Evolutionary conservation across 1,140 invertebrate species (phyloP), one percentile per base, ranked within the genome.

Genomic region (Hestina assimilis): DNA sequence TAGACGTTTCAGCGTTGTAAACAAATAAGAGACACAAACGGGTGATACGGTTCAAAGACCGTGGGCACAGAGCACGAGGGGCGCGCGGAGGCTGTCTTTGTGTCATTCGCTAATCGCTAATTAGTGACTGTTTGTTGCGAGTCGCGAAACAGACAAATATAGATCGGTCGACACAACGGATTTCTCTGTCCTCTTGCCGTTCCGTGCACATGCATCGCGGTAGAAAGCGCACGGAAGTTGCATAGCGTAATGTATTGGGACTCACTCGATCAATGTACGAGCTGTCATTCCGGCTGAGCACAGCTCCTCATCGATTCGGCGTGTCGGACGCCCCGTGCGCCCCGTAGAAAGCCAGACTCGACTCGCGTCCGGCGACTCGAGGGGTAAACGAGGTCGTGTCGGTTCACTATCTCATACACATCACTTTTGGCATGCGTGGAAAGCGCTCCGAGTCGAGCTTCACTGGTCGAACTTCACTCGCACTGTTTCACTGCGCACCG

Each of bases 221-320:
- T 70, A 66, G 63, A 70, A 71, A 75, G 66, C 57, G 55, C 26
- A 57, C 63, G 50, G 41, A 59, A 59, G 55, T 53, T 43, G 17
- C 17, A 47, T 53, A 51, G 51, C 51, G 43, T 15, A 31, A 14
- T 9, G 11, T 47, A 41, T 63, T 59, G 69, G 63, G 56, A 85
- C 83, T 87, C 73, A 87, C 81, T 79, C 80, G 80, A 84, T 87
- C 82, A 81, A 85, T 84, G 79, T 75, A 73, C 70, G 72, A 81
- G 73, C 74, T 76, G 75, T 80, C 81, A 82, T 75, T 72, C 61
- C 70, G 53, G 56, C 63, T 66, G 67, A 76, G 60, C 70, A 70
- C 71, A 71, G 66, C 61, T 60, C 66, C 65, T 72, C 81, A 85
- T 87, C 82, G 82, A 87, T 84, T 82, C 68, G 60, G 54, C 60